Evolutionary conservation across 1,140 invertebrate genomes (phyloP).

Genomic region (Drosophila santomea): DNA sequence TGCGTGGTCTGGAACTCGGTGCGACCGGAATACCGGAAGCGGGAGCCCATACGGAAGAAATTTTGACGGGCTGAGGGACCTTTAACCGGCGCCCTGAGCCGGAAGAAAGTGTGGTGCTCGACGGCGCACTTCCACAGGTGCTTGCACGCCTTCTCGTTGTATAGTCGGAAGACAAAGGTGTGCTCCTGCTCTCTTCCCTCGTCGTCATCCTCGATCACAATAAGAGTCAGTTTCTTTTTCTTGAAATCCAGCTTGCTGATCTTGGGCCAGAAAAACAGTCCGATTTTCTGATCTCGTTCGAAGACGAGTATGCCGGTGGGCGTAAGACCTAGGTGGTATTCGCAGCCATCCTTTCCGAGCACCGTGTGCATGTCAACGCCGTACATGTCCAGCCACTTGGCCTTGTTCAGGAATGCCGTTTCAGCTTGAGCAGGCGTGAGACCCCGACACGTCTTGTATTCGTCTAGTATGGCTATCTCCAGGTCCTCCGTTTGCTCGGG

Average conservation of each 20-base stretch:
- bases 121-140: conserved; percentile 99
- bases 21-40: conserved; percentile 96
- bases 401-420: conserved; percentile 95
- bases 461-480: conserved; percentile 95
- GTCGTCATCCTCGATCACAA: conserved; percentile 98
- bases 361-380: conserved; percentile 98
- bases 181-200: conserved; percentile 96
- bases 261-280: conserved; percentile 99
- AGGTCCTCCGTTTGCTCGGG: conserved; percentile 97
- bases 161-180: conserved; percentile 95
- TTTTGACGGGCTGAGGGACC: conserved; percentile 95
- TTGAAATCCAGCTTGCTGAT: conserved; percentile 97
- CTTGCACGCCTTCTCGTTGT: conserved; percentile 99
- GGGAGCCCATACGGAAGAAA: conserved; percentile 98
- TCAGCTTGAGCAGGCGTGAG: conserved; percentile 96
- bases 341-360: conserved; percentile 96
- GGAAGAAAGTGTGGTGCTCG: conserved; percentile 99
- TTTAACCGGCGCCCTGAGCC: conserved; percentile 95
- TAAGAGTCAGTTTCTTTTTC: conserved; percentile 97
- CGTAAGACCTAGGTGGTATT: conserved; percentile 98
- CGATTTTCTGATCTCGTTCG: conserved; percentile 97
- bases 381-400: conserved; percentile 98
- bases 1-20: conserved; percentile 98
- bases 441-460: conserved; percentile 94
- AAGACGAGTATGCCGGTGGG: conserved; percentile 99